Evolutionary conservation across 2,888 invertebrate species (phyloP), one percentile per base, ranked within the genome.

Genomic region (Tupiocoris notatus): DNA sequence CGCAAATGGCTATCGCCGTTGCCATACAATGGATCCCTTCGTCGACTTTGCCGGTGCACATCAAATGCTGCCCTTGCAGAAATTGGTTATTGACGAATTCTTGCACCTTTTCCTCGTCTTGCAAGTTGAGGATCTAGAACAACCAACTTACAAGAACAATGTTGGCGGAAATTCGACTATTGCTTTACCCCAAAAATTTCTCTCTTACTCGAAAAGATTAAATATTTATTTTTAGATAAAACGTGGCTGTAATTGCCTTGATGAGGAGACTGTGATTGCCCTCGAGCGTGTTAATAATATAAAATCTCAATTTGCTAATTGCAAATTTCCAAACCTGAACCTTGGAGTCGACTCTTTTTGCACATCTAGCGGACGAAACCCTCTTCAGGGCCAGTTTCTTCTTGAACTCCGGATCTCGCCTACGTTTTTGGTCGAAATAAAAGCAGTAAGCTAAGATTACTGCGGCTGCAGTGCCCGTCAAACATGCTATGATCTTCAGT

Each of bases 381-480:
- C 59, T 58, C 61, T 59, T 70, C 70, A 9, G n/a, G 18, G 22
- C 12, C 59, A n/a, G n/a, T 25, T 59, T 58, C 24, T 24, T 70
- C 70, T 70, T 70, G 24, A 23, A 70, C 7, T 24, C 59, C 17
- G 16, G 7, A 59, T 58, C 70, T 12, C 59, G 22, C n/a, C 70
- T 58, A 17, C 70, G 22, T 20, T 70, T 70, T 23, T 59, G 16
- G 21, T 70, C 70, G 54, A 59, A 70, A 20, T 70, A 70, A 18
- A 70, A 9, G 59, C 58, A 70, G 70, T 70, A 70, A 22, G 25
- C 70, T 1, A 70, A 25, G 18, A 59, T 24, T 6, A 24, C 70
- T 17, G 70, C 59, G 12, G 25, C 59, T n/a, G 23, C 39, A 39
- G 6, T 39, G 39, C 39, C 12, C 39, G 12, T 12, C 39, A 39